Evolutionary conservation across 2,888 invertebrate genomes (phyloP).

Genomic region (Leptinotarsa juncta): DNA sequence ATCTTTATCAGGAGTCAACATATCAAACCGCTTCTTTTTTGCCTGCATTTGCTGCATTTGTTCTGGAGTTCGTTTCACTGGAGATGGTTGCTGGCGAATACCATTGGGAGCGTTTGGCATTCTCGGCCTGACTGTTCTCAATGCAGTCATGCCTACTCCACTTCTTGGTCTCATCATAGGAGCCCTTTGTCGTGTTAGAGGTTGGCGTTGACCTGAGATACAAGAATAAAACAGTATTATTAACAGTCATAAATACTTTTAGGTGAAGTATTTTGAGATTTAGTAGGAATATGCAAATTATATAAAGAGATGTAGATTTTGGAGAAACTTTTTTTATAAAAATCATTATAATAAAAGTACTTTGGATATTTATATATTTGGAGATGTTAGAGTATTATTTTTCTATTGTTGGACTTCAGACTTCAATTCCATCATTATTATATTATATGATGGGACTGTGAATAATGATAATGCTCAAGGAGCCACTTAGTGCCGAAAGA

Average conservation of each 20-base stretch:
- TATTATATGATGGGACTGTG: no score
- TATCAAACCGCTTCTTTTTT: slow-evolving; percentile 71
- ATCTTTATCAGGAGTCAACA: slow-evolving; percentile 77
- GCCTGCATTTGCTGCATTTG: slow-evolving; percentile 62
- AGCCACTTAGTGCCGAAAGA: no score
- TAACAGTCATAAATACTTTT: background rate
- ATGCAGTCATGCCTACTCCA: slow-evolving; percentile 46
- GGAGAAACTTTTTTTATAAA: no score
- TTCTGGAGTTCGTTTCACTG: slow-evolving; percentile 58
- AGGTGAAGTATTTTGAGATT: no score
- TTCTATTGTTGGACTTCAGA: no score
- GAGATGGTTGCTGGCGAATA: slow-evolving; percentile 41
- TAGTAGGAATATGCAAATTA: no score
- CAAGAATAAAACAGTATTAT: background rate
- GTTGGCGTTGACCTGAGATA: slow-evolving; percentile 50
- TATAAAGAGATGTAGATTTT: no score
- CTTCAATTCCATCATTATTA: no score
- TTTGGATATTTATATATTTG: no score
- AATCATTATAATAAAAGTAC: no score
- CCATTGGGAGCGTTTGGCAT: slow-evolving; percentile 48
- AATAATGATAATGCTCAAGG: no score
- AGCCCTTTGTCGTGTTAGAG: slow-evolving; percentile 43
- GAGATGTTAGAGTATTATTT: no score
- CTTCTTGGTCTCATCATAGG: slow-evolving; percentile 56
- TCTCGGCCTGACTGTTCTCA: slow-evolving; percentile 51